A percentile compares a stretch with the other conserved stretches of the same genome.
phyloP scores from a whole-genome alignment of 2,797 vertebrate genomes.

The Hippocampus kuda region DNA sequence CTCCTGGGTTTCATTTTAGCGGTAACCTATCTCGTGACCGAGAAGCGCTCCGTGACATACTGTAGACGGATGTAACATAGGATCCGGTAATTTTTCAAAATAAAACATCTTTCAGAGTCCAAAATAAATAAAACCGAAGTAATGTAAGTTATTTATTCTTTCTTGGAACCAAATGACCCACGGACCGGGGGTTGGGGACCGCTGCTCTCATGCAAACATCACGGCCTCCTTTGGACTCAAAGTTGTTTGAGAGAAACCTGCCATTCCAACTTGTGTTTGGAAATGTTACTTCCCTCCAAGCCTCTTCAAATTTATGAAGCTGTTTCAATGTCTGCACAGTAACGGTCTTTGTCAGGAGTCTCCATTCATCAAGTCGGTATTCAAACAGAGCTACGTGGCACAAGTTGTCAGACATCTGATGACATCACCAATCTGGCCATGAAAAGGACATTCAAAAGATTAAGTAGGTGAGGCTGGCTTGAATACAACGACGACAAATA shows the following conservation, averaged over 20 bases:
- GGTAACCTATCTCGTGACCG: too few relatives aligned
- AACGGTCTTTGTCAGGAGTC: conserved; percentile 42
- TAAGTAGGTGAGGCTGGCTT: conserved; percentile 19
- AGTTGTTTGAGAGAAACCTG: background rate
- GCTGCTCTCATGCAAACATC: background rate
- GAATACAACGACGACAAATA: conserved; percentile 40
- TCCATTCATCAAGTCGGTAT: conserved; percentile 51
- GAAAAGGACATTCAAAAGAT: conserved; percentile 29
- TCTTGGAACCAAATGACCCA: too few relatives aligned
- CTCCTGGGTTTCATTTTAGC: too few relatives aligned
- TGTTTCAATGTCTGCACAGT: conserved; percentile 63
- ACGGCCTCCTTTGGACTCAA: background rate
- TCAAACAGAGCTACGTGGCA: conserved; percentile 41
- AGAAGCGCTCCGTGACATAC: too few relatives aligned
- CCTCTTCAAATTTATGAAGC: conserved; percentile 57
- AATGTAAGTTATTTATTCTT: too few relatives aligned
- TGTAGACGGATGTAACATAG: too few relatives aligned
- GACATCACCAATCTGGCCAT: conserved; percentile 20
- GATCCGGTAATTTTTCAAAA: too few relatives aligned
- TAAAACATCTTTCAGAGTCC: too few relatives aligned
- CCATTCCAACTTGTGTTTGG: conserved; percentile 2
- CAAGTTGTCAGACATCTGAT: conserved; percentile 41
- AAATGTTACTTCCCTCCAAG: conserved; percentile 57
- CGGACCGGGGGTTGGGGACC: too few relatives aligned
- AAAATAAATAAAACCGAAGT: too few relatives aligned